Base-by-base conservation (phyloP, 2,113 vertebrate genomes). In the Nibea albiflora region DNA sequence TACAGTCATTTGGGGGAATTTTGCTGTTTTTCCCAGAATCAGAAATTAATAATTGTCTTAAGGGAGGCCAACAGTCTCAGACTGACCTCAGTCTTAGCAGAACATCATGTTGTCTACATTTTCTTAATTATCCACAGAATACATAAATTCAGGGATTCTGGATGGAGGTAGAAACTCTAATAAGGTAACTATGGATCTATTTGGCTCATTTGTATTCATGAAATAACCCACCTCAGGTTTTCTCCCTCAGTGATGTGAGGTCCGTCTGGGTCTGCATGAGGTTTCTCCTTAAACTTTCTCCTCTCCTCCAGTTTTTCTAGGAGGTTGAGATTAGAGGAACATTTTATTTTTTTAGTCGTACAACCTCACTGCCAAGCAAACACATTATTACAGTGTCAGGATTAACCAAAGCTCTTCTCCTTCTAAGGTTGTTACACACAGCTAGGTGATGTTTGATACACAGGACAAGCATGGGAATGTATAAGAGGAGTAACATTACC, bases 281-380 rank as follows among this genome's bases (percentile, higher is more conserved):
- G 66, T 4, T 60, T 57, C 62, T 82, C 74, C 61, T 9, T 15
- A 11, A 74, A 0, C 10, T 15, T 68, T 26, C 0, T 60, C 15
- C 31, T 64, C 58, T 83, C 88, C 52, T 88, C 81, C 14, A 49
- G 12, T 19, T 65, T 72, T n/a, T 62, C 92, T 92, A 1, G 63
- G 39, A 2, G 11, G 0, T 35, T 28, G 3, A 73, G 1, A 58
- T 16, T 20, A 1, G 5, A 54, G 6, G 0, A 16, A 76, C 28
- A 62, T 1, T 8, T 17, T 20, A 1, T 31, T 31, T 31, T 35
- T 35, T 61, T 24, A 26, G 10, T 28, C 16, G 58, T 7, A 15
- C 31, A 44, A 49, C 19, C 14, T 0, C 12, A 63, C 15, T 28
- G 42, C 7, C 19, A 61, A 8, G 14, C 28, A 2, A n/a, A 57